These are phyloP conservation scores for Mormoops blainvillei DNA, from an alignment of 2,113 vertebrate genomes.

Conservation along the genomic window DNA sequence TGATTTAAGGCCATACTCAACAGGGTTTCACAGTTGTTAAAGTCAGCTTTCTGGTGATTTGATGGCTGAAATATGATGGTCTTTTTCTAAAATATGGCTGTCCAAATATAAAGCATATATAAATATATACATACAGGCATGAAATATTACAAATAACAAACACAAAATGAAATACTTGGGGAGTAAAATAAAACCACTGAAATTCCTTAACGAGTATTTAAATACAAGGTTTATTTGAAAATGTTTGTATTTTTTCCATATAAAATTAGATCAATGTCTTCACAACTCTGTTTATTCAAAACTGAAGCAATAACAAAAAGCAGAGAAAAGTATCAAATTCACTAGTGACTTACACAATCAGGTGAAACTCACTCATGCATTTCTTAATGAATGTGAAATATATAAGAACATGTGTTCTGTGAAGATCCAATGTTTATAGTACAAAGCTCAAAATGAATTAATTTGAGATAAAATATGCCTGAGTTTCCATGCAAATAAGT, in stretches of 20 bases:
- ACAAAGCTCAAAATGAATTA: constrained; percentile 28
- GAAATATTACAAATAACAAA: constrained; percentile 11
- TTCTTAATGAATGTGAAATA: constrained; percentile 1
- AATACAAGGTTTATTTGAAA: not conserved
- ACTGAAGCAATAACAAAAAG: not conserved
- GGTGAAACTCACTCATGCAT: not conserved
- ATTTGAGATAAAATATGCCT: constrained; percentile 24
- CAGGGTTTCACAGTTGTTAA: constrained; percentile 37
- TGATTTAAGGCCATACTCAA: constrained; percentile 47
- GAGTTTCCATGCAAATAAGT: not conserved
- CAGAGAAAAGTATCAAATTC: not conserved
- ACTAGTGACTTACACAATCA: not conserved
- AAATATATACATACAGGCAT: not conserved
- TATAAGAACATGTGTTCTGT: not conserved
- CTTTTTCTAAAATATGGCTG: not conserved
- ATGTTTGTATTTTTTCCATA: not conserved
- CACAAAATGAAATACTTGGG: not conserved
- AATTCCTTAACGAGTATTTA: not conserved
- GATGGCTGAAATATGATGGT: constrained; percentile 3
- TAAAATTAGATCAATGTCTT: not conserved
- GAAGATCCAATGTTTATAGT: not conserved
- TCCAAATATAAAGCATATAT: not conserved
- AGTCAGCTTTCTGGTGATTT: constrained; percentile 36
- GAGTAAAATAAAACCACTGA: not conserved
- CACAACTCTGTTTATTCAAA: not conserved